Base-by-base conservation (phyloP, 1,140 invertebrate genomes). In the Heliconius nattereri region DNA sequence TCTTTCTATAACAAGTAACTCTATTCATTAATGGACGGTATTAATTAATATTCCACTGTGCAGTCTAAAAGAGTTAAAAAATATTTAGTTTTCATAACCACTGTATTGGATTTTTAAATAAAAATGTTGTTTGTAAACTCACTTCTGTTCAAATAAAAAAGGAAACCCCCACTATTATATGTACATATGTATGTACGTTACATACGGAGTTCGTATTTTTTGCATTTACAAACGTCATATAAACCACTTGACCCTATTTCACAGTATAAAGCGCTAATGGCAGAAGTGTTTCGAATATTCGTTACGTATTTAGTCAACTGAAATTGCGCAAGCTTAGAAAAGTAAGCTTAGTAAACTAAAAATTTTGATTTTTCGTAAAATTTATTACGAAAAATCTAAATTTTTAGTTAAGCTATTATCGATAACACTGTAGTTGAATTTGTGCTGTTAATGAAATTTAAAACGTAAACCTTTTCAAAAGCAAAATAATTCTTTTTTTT, bases 211-310 rank as follows among this genome's bases (percentile, higher is more conserved):
- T 66, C 11, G 26, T 29, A 29, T 66, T 66, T 66, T 66, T 66
- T 66, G 60, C 23, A 29, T 66, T 66, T 66, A 66, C 60, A 11
- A 66, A 66, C 60, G 60, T 66, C 60, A 66, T 66, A 66, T 29
- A n/a, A 26, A 16, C 23, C 13, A 66, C 60, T 66, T 66, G 60
- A 66, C 60, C 60, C 13, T 29, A 66, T 66, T 66, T 29, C 60
- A 66, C 29, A 16, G 60, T 66, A 66, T 66, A 29, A 29, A 66
- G 3, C 60, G 11, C 60, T 66, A 66, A 66, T 66, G 60, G 60
- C 26, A 11, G 3, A 66, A 66, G 60, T 66, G 60, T 66, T 66
- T 66, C 13, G 60, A 29, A 66, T 66, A 66, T 66, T 29, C 60
- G 60, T 66, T 29, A 66, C 26, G 60, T 66, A 29, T 66, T 66